Evolutionary conservation across 2,888 invertebrate genomes (phyloP).

Genomic region (Eupithecia inturbata): DNA sequence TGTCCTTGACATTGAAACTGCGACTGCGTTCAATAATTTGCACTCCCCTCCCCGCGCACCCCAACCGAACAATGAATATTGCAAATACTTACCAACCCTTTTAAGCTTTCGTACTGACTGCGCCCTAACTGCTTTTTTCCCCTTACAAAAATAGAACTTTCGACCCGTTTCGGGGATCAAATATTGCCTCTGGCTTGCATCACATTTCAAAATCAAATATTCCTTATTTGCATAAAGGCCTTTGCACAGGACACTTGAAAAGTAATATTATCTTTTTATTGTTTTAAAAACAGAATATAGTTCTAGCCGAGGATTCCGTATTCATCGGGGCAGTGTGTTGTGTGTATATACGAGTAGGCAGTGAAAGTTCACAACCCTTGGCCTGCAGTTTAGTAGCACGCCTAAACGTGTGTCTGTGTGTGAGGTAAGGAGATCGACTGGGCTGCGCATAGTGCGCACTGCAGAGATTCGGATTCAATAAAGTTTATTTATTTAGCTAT

Average conservation of each 20-base stretch:
- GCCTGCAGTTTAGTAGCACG: neutral
- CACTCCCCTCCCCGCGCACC: constrained; percentile 17
- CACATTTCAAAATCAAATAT: neutral
- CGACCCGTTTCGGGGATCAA: neutral
- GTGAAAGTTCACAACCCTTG: neutral
- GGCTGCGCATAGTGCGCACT: too few species aligned
- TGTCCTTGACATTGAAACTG: constrained; percentile 32
- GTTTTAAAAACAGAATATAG: neutral
- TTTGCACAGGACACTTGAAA: neutral
- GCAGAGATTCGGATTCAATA: neutral
- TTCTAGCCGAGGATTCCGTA: neutral
- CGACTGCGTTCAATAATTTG: constrained; percentile 23
- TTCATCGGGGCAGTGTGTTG: neutral
- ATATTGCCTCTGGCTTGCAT: neutral
- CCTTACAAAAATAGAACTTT: neutral
- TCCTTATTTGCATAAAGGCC: neutral
- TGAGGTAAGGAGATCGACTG: neutral
- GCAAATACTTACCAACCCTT: constrained; percentile 11
- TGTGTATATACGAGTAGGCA: neutral
- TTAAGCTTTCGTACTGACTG: neutral
- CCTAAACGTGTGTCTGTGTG: neutral
- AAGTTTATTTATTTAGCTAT: neutral
- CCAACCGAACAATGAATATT: constrained; percentile 11
- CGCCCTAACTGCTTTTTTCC: neutral
- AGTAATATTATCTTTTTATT: neutral